Conservation (phyloP, 2,113 vertebrate species). For the Oophaga pumilio region DNA sequence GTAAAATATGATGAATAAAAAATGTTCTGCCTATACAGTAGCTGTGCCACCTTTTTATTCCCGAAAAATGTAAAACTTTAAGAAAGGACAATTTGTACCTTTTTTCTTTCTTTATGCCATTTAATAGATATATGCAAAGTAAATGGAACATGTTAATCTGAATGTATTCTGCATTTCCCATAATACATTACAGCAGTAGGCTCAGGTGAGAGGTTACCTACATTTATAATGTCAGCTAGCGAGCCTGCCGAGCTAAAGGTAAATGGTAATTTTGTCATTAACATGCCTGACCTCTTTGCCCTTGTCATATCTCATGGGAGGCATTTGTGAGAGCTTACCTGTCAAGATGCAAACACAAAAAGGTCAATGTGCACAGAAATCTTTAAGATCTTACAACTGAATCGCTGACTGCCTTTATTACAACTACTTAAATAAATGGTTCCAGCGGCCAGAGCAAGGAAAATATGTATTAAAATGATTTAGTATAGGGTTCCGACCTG, state of each 20-base stretch:
- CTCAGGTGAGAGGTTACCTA: constrained; percentile 79
- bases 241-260: constrained; percentile 73
- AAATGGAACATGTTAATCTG: constrained; percentile 59
- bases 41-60: not conserved
- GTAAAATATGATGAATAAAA: not conserved
- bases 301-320: constrained; percentile 72
- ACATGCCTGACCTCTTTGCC: constrained; percentile 76
- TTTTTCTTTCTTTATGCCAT: not conserved
- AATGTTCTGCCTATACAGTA: not conserved
- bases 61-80: not conserved
- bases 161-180: constrained; percentile 60
- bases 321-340: constrained; percentile 69
- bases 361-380: constrained; percentile 77
- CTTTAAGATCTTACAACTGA: constrained; percentile 70
- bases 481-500: constrained; percentile 55
- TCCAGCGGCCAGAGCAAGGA: constrained; percentile 66
- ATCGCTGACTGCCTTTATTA: constrained; percentile 81
- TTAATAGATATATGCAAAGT: constrained; percentile 22
- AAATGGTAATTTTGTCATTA: constrained; percentile 85
- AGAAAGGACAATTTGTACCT: not conserved
- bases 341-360: constrained; percentile 75
- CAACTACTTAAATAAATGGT: constrained; percentile 81
- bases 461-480: constrained; percentile 69
- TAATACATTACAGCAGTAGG: constrained; percentile 67
- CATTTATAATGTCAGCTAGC: constrained; percentile 78